Evolutionary conservation across 2,113 vertebrate species (phyloP).

Genomic region (Nesospiza acunhae): DNA sequence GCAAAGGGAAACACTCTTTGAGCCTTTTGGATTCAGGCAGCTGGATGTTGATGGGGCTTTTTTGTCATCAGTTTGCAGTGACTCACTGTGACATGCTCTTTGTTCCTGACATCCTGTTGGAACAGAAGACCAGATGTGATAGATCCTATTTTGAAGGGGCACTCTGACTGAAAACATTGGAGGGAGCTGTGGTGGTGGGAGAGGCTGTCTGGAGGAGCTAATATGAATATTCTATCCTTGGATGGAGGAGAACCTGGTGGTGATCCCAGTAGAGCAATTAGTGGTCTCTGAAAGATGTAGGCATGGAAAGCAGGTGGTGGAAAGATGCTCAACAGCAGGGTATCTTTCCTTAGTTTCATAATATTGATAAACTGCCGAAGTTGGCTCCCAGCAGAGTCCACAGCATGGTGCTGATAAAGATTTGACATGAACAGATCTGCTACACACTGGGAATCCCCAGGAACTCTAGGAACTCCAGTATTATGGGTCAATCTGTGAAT

Average conservation of each 20-base stretch:
- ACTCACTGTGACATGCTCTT: neutral
- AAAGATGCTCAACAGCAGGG: neutral
- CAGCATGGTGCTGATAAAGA: neutral
- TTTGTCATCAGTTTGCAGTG: neutral
- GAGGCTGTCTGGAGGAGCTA: neutral
- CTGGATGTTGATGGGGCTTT: neutral
- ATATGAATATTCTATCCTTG: accelerated
- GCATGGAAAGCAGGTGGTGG: neutral
- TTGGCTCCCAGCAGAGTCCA: neutral
- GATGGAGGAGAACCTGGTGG: neutral
- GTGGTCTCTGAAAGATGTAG: neutral
- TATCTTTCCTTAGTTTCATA: neutral
- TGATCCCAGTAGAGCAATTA: neutral
- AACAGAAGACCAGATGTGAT: neutral
- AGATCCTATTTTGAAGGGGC: neutral
- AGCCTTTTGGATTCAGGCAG: neutral
- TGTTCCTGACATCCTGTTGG: neutral
- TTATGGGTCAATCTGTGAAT: neutral
- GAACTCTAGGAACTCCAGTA: neutral
- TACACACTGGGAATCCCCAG: neutral
- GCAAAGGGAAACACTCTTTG: neutral
- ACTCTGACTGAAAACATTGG: neutral
- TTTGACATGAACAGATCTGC: neutral
- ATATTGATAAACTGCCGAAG: neutral
- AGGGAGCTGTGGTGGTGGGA: neutral